Conservation (phyloP, 2,888 invertebrate genomes). For the Dynastes hyllus region DNA sequence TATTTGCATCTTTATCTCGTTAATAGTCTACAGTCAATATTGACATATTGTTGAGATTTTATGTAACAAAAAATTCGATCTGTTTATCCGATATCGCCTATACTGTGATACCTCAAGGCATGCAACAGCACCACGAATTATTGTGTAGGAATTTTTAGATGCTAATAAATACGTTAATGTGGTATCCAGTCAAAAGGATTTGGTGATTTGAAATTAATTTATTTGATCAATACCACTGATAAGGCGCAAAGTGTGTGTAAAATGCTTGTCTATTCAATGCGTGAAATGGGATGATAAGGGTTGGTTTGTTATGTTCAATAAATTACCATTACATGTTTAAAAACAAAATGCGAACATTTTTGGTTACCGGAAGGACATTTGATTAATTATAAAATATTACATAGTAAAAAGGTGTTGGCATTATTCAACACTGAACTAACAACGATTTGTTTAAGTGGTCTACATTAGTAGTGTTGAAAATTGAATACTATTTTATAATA, state of each 20-base stretch:
- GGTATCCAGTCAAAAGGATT: background rate
- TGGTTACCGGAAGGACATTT: no score
- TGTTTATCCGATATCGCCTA: conserved; percentile 32
- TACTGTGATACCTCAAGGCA: background rate
- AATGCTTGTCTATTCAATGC: no score
- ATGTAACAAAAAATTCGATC: conserved; percentile 46
- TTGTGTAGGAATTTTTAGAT: background rate
- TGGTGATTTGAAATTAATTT: conserved; percentile 14
- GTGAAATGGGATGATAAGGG: no score
- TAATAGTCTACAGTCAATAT: conserved; percentile 47
- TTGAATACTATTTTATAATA: no score
- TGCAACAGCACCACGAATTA: background rate
- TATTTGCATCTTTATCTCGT: conserved; percentile 45
- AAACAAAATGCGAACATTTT: no score
- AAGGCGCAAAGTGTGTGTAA: conserved; percentile 7
- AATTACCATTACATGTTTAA: no score
- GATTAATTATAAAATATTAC: no score
- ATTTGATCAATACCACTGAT: background rate
- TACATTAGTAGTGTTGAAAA: no score
- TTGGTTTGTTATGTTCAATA: no score
- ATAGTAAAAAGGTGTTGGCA: no score
- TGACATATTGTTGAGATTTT: conserved; percentile 51
- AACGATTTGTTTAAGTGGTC: no score
- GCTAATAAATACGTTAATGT: conserved; percentile 14
- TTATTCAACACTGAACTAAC: no score